A percentile compares a stretch with the other conserved stretches of the same genome.
Evolutionary conservation across 2,113 vertebrate species (phyloP).

Genomic region (Hypocryptadius cinnamomeus): DNA sequence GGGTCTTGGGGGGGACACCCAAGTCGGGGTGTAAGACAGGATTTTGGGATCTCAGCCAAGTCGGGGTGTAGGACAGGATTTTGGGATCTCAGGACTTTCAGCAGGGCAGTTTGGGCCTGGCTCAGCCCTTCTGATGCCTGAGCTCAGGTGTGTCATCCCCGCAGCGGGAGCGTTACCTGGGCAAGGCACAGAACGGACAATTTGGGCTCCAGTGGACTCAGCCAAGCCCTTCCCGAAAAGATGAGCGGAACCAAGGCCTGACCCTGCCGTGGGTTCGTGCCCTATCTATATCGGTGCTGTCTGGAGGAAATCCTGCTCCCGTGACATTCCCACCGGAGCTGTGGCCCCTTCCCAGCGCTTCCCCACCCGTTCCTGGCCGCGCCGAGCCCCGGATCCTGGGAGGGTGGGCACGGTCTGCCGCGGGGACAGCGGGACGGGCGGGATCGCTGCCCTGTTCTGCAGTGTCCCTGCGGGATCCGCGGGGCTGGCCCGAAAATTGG

Average conservation of each 20-base stretch:
- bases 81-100: too few species aligned
- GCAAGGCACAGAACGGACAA: fast-evolving
- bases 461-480: neutral
- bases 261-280: neutral
- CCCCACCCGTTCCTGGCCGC: neutral
- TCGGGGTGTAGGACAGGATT: too few species aligned
- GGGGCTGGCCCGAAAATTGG: neutral
- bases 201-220: fast-evolving
- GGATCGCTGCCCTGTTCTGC: neutral
- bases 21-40: fast-evolving
- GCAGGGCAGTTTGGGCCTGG: fast-evolving
- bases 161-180: fast-evolving
- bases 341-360: neutral
- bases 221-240: neutral
- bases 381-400: too few species aligned
- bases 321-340: neutral
- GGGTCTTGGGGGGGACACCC: fast-evolving
- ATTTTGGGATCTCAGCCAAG: too few species aligned
- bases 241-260: neutral
- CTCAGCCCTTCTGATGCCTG: fast-evolving
- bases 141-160: neutral
- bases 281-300: neutral
- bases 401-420: fast-evolving
- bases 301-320: neutral
- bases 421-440: too few species aligned